Percentiles rank a stretch among this genome's conserved stretches.
These are phyloP conservation scores for Pandemis cinnamomeana DNA, from an alignment of 2,888 invertebrate genomes.

Conservation along the genomic window DNA sequence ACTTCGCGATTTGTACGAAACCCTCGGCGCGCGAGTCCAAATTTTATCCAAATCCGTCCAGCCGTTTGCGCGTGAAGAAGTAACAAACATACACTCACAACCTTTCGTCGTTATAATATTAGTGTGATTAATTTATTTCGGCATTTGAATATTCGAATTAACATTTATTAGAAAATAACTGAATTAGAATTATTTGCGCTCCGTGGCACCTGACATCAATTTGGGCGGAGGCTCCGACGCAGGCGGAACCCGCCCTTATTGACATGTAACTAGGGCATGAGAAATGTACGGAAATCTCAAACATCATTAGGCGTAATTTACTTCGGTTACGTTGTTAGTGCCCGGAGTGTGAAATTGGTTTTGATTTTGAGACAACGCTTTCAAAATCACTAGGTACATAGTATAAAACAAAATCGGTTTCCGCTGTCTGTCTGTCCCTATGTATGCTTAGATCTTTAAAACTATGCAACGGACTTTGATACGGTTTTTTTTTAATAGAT, in stretches of 20 bases:
- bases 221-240: slow-evolving; percentile 4
- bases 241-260: slow-evolving; percentile 16
- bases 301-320: slow-evolving; percentile 20
- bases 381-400: neutral
- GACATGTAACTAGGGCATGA: slow-evolving; percentile 25
- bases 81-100: too few relatives aligned
- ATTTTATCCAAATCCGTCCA: too few relatives aligned
- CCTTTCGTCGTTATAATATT: too few relatives aligned
- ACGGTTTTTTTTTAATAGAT: too few relatives aligned
- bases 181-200: slow-evolving; percentile 29
- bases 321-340: slow-evolving; percentile 1
- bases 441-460: too few relatives aligned
- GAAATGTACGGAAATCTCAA: slow-evolving; percentile 22
- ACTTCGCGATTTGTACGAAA: too few relatives aligned
- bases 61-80: too few relatives aligned
- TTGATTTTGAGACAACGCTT: neutral
- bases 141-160: slow-evolving; percentile 23
- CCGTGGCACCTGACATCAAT: neutral
- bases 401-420: too few relatives aligned
- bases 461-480: too few relatives aligned
- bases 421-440: too few relatives aligned
- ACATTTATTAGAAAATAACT: slow-evolving; percentile 31
- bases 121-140: too few relatives aligned
- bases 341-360: slow-evolving; percentile 11
- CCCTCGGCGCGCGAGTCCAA: too few relatives aligned